Conservation (phyloP, 2,888 invertebrate species). For the Hylaea fasciaria region DNA sequence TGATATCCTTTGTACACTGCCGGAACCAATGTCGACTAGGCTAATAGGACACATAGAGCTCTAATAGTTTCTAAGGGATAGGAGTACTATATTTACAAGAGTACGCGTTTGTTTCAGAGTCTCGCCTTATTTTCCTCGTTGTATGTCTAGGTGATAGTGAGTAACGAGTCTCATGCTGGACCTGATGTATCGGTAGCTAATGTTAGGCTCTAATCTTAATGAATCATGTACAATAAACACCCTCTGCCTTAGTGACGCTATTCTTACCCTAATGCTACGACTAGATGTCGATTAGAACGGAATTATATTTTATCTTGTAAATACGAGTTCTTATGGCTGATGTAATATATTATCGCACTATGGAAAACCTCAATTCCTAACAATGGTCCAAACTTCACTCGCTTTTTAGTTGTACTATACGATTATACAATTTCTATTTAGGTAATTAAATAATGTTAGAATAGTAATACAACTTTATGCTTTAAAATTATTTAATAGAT, state of each 20-base stretch:
- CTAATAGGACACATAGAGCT: conserved; percentile 63
- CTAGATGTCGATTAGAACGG: conserved; percentile 70
- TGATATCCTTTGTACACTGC: conserved; percentile 55
- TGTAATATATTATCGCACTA: conserved; percentile 74
- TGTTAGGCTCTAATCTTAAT: conserved; percentile 71
- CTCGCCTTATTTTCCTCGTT: conserved; percentile 63
- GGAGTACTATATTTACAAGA: conserved; percentile 49
- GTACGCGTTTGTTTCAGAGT: conserved; percentile 54
- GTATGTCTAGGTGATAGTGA: conserved; percentile 38
- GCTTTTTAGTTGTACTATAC: conserved; percentile 84
- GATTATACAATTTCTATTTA: conserved; percentile 80
- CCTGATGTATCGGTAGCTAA: conserved; percentile 62
- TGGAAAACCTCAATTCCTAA: conserved; percentile 83
- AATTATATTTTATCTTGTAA: conserved; percentile 76
- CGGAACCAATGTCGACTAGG: conserved; percentile 77
- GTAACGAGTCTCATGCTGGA: conserved; percentile 53
- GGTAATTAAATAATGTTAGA: conserved; percentile 76
- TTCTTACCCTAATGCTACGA: conserved; percentile 62
- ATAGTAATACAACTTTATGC: conserved; percentile 76
- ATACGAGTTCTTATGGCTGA: conserved; percentile 77
- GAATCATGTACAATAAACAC: conserved; percentile 81
- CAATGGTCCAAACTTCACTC: conserved; percentile 84
- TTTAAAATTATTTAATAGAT: conserved; percentile 81
- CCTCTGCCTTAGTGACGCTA: conserved; percentile 83
- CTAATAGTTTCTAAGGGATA: conserved; percentile 67